Evolutionary conservation across 1,140 invertebrate species (phyloP).

Genomic region (Panagrolaimus sp.): DNA sequence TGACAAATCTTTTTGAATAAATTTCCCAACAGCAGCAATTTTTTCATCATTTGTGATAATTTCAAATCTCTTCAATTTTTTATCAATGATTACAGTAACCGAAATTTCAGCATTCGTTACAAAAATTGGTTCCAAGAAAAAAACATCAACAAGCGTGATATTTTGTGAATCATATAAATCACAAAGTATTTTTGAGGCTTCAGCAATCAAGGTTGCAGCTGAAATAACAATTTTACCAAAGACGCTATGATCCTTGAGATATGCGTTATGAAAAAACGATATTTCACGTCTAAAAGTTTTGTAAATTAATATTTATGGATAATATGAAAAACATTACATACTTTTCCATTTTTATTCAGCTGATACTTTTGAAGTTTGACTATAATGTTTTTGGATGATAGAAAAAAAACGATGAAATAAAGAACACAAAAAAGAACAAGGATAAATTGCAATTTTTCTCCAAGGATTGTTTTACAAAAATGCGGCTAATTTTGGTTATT

Average conservation of each 20-base stretch:
- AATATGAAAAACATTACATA: too few species aligned
- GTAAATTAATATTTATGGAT: too few species aligned
- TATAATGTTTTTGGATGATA: too few species aligned
- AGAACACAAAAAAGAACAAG: too few species aligned
- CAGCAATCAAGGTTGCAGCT: background rate
- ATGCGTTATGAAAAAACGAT: background rate
- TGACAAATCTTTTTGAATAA: background rate
- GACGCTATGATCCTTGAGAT: slow-evolving; percentile 4
- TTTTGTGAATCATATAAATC: background rate
- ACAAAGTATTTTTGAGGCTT: background rate
- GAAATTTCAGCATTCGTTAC: background rate
- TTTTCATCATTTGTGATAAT: background rate
- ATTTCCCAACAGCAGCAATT: too few species aligned
- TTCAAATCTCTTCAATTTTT: background rate
- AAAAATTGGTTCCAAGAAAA: slow-evolving; percentile 5
- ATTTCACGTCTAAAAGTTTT: background rate
- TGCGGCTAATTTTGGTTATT: too few species aligned
- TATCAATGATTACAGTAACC: slow-evolving; percentile 3
- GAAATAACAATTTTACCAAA: background rate
- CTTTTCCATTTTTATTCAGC: too few species aligned
- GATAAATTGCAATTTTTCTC: too few species aligned
- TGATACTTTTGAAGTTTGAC: too few species aligned
- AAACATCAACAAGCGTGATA: background rate
- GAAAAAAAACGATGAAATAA: too few species aligned
- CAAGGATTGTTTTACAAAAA: too few species aligned